Base-by-base conservation (phyloP, 92 coral and sea anemone genomes). In the Porites lobata region DNA sequence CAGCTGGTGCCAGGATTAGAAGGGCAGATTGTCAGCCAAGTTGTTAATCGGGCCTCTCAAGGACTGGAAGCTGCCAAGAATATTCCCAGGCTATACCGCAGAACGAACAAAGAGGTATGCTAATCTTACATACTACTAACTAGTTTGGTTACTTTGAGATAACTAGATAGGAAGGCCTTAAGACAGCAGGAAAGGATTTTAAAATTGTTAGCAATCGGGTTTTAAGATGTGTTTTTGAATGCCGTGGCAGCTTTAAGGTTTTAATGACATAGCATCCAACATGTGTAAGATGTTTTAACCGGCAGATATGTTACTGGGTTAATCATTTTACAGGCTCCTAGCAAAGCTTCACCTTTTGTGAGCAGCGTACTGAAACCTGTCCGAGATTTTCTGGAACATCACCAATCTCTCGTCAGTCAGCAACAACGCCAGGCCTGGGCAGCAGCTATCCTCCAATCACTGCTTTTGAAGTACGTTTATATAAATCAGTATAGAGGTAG, bases 31-130 rank as follows among this genome's bases (percentile, higher is more conserved):
- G 93, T 96, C 59, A 86, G 90, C 63, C 99, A 92, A 66, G 94
- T 96, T 51, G 95, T 92, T n/a, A 88, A 86, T 14, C 89, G 88
- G 64, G 88, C 98, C n/a, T 54, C 85, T 53, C 93, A 86, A 52
- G 96, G 96, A 8, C 95, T 98, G 59, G 99, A 98, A 77, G 95
- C 98, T 50, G 99, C 98, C 14, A 96, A 94, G 87, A 98, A 98
- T 82, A 98, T 98, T 24, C 99, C 99, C 66, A 85, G 99, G 65
- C 90, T 98, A 47, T 98, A 96, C 79, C 92, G 99, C 21, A 93
- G 99, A 82, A 98, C 99, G 7, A 98, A 98, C 89, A 96, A 93
- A 89, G 99, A 96, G 96, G 99, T 96, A 12, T 14, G 19, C 18
- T 70, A 14, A 70, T 21, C 26, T 6, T 26, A 11, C 2, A 56